Evolutionary conservation across 2,113 vertebrate species (phyloP), one percentile per base, ranked within the genome.

Genomic region (Axis porcinus): DNA sequence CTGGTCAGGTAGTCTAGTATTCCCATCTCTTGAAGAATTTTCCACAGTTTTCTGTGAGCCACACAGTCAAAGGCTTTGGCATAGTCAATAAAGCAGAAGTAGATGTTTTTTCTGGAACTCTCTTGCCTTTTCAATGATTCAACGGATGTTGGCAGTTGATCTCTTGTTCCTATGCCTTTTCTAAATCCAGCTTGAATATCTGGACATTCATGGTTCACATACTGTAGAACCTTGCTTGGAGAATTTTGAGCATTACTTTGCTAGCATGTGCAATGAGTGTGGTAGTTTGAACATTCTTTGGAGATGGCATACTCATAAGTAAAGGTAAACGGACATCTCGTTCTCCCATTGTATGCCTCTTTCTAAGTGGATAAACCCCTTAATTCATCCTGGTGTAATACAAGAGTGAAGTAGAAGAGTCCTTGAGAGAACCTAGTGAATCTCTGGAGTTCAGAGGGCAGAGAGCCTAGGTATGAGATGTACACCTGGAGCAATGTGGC

Each of bases 121-220:
- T 6, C 64, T 70, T 36, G n/a, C 64, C 23, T 70, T 21, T 70
- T 70, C 0, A 0, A 36, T 70, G 5, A 36, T 70, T 21, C 64
- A 70, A 0, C 0, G 0, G n/a, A 36, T 36, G 0, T 70, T 70
- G n/a, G 64, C 64, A 36, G 6, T 70, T 70, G 19, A 36, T 70
- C 19, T 70, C n/a, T 70, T 4, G 64, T 70, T 70, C 64, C n/a
- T 70, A 2, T 70, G 64, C n/a, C 2, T 70, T 70, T 36, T 70
- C n/a, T 70, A 70, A 36, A 70, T 11, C n/a, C 17, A 70, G n/a
- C 17, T 36, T 70, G 64, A 70, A 70, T n/a, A 70, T 70, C 64
- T 21, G 64, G 64, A 36, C 0, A 1, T 36, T 70, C 9, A 23
- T 0, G 0, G 4, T 70, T 70, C n/a, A 70, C 4, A 11, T 70